These are phyloP conservation scores for Mesorhabditis belari DNA, from an alignment of 2,888 invertebrate genomes.

Conservation along the genomic window DNA sequence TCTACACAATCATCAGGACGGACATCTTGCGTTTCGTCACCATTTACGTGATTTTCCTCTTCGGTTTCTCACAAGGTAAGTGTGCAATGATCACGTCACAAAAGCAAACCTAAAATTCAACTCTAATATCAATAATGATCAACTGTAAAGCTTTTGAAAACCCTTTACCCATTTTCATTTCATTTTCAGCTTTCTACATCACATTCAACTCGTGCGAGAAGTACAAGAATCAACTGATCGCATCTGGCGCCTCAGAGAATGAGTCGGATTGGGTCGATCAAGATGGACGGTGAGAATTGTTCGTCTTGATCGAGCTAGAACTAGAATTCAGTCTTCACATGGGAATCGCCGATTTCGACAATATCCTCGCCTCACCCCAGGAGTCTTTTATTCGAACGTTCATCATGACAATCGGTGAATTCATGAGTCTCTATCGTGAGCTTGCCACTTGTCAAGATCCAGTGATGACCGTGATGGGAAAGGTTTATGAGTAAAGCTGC, in stretches of 20 bases:
- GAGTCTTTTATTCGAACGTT: slow-evolving; percentile 75
- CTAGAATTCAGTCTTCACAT: not conserved
- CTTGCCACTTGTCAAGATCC: slow-evolving; percentile 29
- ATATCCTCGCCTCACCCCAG: slow-evolving; percentile 21
- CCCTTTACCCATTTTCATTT: not conserved
- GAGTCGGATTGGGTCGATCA: not conserved
- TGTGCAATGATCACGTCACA: too few relatives aligned
- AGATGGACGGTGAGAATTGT: not conserved
- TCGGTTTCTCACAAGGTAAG: slow-evolving; percentile 83
- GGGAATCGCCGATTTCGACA: slow-evolving; percentile 9
- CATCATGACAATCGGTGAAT: slow-evolving; percentile 81
- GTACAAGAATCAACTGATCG: not conserved
- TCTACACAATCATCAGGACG: slow-evolving; percentile 80
- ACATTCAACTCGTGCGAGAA: slow-evolving; percentile 71
- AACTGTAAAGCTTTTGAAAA: too few relatives aligned
- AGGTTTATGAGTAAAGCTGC: too few relatives aligned
- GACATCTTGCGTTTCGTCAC: slow-evolving; percentile 71
- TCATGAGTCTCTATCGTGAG: slow-evolving; percentile 32
- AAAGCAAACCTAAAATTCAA: not conserved
- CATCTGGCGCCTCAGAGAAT: too few relatives aligned
- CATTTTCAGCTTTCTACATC: slow-evolving; percentile 66
- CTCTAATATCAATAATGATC: too few relatives aligned
- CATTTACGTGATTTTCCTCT: slow-evolving; percentile 91
- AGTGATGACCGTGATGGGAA: slow-evolving; percentile 27
- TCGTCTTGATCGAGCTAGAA: not conserved